These are phyloP conservation scores for Gambelia wislizenii DNA, from an alignment of 2,797 vertebrate genomes.

Conservation along the genomic window DNA sequence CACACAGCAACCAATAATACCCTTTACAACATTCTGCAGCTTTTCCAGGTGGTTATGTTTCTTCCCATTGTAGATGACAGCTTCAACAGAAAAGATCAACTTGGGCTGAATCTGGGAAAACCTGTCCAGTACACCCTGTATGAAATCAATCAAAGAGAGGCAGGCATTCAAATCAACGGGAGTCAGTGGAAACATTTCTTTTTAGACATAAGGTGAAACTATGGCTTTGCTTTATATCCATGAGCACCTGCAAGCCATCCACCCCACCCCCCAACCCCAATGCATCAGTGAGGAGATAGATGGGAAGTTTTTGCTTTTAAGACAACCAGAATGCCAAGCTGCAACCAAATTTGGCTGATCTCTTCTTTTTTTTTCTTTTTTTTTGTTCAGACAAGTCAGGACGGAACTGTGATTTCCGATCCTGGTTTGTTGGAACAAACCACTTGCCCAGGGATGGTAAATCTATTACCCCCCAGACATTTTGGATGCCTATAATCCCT, in stretches of 20 bases:
- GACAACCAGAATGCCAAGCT: background rate
- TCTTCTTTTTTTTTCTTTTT: too few species aligned
- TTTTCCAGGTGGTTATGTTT: slow-evolving; percentile 93
- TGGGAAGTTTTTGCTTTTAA: background rate
- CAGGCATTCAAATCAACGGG: background rate
- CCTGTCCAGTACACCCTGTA: slow-evolving; percentile 93
- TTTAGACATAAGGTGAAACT: background rate
- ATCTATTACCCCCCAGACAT: too few species aligned
- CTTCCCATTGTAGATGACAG: slow-evolving; percentile 94
- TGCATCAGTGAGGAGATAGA: background rate
- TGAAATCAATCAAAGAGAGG: background rate
- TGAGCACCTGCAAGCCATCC: background rate
- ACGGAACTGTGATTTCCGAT: background rate
- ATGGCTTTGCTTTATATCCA: background rate
- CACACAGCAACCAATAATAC: slow-evolving; percentile 70
- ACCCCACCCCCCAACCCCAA: background rate
- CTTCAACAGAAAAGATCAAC: slow-evolving; percentile 94
- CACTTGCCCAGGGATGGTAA: too few species aligned
- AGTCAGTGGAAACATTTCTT: accelerated
- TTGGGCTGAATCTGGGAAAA: slow-evolving; percentile 98
- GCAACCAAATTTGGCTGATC: background rate
- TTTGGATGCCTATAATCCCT: too few species aligned
- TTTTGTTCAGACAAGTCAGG: background rate
- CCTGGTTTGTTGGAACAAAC: background rate
- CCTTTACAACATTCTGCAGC: slow-evolving; percentile 92